phyloP scores from a whole-genome alignment of 2,113 vertebrate species.

The Mustela nigripes region DNA sequence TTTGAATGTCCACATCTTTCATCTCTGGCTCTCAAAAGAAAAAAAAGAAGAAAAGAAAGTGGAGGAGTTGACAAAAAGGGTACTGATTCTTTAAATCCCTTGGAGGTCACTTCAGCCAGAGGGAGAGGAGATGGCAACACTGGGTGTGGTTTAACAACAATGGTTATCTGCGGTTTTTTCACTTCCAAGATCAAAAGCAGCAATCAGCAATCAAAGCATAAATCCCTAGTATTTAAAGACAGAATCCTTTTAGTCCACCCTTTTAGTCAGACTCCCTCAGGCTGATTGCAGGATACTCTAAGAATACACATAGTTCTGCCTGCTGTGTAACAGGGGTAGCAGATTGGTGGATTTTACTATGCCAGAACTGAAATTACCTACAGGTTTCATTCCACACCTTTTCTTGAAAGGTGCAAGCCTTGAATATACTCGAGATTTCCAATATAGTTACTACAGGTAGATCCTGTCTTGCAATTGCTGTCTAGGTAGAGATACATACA shows the following conservation, averaged over 20 bases:
- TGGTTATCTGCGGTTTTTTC: neutral
- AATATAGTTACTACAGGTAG: neutral
- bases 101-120: neutral
- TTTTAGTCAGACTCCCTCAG: neutral
- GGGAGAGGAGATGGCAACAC: too few species aligned
- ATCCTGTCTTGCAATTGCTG: neutral
- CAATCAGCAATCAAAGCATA: neutral
- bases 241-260: neutral
- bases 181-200: neutral
- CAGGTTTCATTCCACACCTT: neutral
- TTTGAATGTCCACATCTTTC: neutral
- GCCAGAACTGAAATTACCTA: neutral
- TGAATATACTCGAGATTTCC: neutral
- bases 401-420: neutral
- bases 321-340: neutral
- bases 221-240: neutral
- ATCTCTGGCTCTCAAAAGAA: neutral
- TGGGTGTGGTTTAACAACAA: neutral
- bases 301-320: neutral
- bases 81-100: neutral
- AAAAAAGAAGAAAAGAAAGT: neutral
- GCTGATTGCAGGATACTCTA: neutral
- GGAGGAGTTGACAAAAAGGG: neutral
- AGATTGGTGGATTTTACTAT: neutral
- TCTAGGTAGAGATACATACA: neutral